These are phyloP conservation scores for Bolinopsis microptera DNA, from an alignment of 37 sponge, comb jelly and placozoan genomes.

Conservation along the genomic window DNA sequence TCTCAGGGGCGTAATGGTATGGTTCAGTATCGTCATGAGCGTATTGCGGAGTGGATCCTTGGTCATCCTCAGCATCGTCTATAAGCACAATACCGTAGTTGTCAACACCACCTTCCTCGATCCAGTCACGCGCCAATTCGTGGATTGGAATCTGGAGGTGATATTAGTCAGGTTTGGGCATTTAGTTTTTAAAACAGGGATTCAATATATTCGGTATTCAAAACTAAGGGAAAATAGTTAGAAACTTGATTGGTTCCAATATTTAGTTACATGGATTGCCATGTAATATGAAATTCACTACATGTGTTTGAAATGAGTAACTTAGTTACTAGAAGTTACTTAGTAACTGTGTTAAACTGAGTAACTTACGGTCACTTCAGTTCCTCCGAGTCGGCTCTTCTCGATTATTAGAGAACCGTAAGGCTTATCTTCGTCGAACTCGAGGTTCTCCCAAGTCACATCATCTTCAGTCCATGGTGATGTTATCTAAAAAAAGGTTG, in stretches of 20 bases:
- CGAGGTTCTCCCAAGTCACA: background rate
- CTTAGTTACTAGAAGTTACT: too few relatives aligned
- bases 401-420: background rate
- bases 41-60: background rate
- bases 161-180: background rate
- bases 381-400: background rate
- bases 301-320: too few relatives aligned
- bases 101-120: background rate
- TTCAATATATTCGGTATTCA: too few relatives aligned
- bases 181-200: too few relatives aligned
- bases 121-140: background rate
- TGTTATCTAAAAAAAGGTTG: background rate
- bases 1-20: background rate
- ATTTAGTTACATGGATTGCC: too few relatives aligned
- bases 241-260: too few relatives aligned
- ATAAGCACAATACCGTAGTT: slow-evolving; percentile 38
- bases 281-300: too few relatives aligned
- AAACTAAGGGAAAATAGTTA: too few relatives aligned
- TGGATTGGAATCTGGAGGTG: background rate
- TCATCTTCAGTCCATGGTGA: background rate
- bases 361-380: background rate
- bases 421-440: background rate
- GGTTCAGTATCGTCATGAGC: slow-evolving; percentile 1
- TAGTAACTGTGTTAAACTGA: too few relatives aligned
- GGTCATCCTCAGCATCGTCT: background rate